phyloP scores from a whole-genome alignment of 2,888 invertebrate species.

The Cacoxenus indagator region DNA sequence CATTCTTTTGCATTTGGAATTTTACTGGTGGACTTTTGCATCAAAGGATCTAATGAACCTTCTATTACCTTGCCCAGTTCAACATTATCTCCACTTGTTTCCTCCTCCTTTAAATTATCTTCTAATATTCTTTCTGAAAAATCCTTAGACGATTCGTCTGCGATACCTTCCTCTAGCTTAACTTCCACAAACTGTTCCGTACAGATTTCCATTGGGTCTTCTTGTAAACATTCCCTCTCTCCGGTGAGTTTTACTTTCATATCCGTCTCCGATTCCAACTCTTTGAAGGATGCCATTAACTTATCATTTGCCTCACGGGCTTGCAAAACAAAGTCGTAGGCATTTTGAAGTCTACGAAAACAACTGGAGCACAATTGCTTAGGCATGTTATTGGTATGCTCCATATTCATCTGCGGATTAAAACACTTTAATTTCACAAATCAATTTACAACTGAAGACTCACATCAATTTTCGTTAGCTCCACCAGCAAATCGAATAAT shows the following conservation, averaged over 20 bases:
- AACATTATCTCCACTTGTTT: too few relatives aligned
- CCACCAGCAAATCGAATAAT: too few relatives aligned
- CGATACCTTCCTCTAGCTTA: not conserved
- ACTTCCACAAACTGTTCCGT: not conserved
- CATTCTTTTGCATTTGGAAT: not conserved
- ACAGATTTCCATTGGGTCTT: conserved; percentile 6
- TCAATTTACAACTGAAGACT: too few relatives aligned
- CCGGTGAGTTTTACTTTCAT: too few relatives aligned
- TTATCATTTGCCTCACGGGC: conserved; percentile 45
- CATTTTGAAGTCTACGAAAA: conserved; percentile 49
- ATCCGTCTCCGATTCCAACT: not conserved
- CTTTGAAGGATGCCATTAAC: conserved; percentile 14
- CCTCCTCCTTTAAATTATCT: too few relatives aligned
- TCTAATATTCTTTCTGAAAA: too few relatives aligned
- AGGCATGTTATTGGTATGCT: conserved; percentile 43
- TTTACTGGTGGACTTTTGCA: not conserved
- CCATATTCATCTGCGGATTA: conserved; percentile 34
- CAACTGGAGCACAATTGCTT: conserved; percentile 53
- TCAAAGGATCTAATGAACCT: not conserved
- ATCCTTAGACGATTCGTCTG: not conserved
- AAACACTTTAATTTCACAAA: too few relatives aligned
- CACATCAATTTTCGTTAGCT: too few relatives aligned
- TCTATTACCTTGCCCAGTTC: too few relatives aligned
- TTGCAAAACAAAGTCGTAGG: conserved; percentile 56
- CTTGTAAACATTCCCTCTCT: not conserved